A percentile compares a stretch with the other conserved stretches of the same genome.
Conservation (phyloP, 2,797 vertebrate genomes). For the Acanthis flammea region DNA sequence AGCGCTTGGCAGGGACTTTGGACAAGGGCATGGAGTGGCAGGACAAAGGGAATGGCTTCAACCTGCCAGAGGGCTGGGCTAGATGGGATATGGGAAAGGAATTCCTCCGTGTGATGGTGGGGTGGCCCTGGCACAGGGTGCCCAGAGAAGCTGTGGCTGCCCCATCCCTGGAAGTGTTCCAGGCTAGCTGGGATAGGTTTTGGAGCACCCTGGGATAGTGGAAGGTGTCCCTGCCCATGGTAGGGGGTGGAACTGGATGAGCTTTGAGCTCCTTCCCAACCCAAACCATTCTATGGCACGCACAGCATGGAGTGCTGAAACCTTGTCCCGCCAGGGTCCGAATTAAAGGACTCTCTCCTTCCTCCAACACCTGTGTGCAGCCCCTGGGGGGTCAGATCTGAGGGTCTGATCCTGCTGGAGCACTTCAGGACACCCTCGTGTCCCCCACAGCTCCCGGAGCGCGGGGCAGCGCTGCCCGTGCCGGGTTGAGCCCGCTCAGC, state of each 20-base stretch:
- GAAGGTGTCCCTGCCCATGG: not conserved
- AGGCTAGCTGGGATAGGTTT: rapidly evolving
- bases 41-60: not conserved
- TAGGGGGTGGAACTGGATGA: not conserved
- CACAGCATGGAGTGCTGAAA: rapidly evolving
- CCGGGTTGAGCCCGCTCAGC: rapidly evolving
- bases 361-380: not conserved
- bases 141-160: not conserved
- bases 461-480: rapidly evolving
- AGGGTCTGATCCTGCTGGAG: not conserved
- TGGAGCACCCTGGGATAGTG: rapidly evolving
- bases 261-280: not conserved
- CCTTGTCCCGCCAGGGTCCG: not conserved
- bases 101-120: not conserved
- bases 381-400: not conserved
- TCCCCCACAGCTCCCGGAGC: rapidly evolving
- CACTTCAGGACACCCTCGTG: rapidly evolving
- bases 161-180: rapidly evolving
- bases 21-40: not conserved
- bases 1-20: not conserved
- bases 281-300: rapidly evolving
- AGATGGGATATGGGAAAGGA: not conserved
- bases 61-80: not conserved
- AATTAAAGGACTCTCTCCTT: not conserved
- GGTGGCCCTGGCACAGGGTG: rapidly evolving